Conservation (phyloP, 1,140 invertebrate species). For the Whitmania pigra region DNA sequence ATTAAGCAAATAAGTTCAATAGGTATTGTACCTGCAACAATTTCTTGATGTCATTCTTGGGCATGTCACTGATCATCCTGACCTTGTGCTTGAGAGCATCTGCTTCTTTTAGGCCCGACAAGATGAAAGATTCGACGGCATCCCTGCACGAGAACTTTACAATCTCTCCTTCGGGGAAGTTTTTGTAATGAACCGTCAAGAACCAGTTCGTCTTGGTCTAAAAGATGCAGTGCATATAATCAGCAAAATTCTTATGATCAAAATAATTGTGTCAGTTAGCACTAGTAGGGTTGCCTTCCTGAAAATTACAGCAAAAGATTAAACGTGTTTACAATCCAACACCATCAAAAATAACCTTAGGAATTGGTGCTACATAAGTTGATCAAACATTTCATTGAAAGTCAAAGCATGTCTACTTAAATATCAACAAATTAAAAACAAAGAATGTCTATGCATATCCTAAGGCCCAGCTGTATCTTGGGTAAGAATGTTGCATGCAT, state of each 20-base stretch:
- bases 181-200: conserved; percentile 81
- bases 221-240: conserved; percentile 27
- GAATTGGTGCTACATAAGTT: background rate
- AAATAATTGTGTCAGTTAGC: background rate
- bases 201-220: conserved; percentile 74
- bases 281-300: background rate
- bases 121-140: conserved; percentile 77
- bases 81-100: conserved; percentile 87
- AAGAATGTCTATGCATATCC: too few relatives aligned
- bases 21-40: conserved; percentile 57
- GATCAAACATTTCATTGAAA: too few relatives aligned
- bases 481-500: too few relatives aligned
- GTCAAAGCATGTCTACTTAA: too few relatives aligned
- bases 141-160: conserved; percentile 55
- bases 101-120: conserved; percentile 91
- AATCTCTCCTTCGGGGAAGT: conserved; percentile 46
- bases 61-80: conserved; percentile 82
- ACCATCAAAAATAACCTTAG: background rate
- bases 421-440: too few relatives aligned
- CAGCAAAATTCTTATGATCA: too few relatives aligned
- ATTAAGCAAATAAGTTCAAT: too few relatives aligned
- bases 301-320: background rate
- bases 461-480: too few relatives aligned
- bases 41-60: conserved; percentile 92
- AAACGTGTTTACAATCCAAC: background rate